phyloP scores from a whole-genome alignment of 2,888 invertebrate species.

The Lacanobia oleracea region DNA sequence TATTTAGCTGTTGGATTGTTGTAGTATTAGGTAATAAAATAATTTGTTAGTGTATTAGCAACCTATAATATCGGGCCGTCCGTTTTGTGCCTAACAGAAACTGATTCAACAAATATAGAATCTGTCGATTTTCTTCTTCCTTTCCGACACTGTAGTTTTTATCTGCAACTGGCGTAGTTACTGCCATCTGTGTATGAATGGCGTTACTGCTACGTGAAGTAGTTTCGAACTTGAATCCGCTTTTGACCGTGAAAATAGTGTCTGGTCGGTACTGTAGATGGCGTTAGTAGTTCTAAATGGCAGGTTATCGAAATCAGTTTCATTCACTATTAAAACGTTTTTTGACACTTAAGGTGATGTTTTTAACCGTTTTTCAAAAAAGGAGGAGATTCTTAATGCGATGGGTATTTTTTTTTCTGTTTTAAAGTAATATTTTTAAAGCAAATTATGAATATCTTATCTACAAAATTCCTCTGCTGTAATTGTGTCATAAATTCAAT shows the following conservation, averaged over 20 bases:
- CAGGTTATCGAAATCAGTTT: not conserved
- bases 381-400: too few relatives aligned
- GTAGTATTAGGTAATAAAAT: too few relatives aligned
- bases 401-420: too few relatives aligned
- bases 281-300: slow-evolving; percentile 21
- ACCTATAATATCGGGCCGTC: not conserved
- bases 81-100: not conserved
- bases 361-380: too few relatives aligned
- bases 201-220: not conserved
- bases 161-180: not conserved
- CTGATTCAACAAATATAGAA: not conserved
- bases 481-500: too few relatives aligned
- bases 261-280: slow-evolving; percentile 28
- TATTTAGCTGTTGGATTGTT: not conserved
- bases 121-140: not conserved
- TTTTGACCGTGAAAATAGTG: slow-evolving; percentile 7
- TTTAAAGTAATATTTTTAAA: not conserved
- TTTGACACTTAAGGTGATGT: not conserved
- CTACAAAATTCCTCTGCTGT: not conserved
- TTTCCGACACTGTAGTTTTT: not conserved
- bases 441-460: too few relatives aligned
- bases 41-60: too few relatives aligned
- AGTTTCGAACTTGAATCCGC: slow-evolving; percentile 1
- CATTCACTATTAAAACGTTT: not conserved
- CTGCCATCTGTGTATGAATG: slow-evolving; percentile 41